Evolutionary conservation across 1,140 invertebrate species (phyloP).

Genomic region (Trypoxylus dichotomus): DNA sequence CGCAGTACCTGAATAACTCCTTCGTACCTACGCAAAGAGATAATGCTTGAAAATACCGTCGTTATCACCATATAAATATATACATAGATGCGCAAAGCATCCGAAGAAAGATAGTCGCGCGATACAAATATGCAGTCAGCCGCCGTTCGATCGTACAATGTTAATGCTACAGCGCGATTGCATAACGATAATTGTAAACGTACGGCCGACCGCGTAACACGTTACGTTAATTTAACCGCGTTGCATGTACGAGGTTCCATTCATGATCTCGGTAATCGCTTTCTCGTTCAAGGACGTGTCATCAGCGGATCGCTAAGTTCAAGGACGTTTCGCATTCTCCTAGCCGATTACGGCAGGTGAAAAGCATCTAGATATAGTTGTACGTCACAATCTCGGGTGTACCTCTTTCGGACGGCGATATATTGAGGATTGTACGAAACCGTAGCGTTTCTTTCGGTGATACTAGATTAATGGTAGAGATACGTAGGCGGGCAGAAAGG

Average conservation of each 20-base stretch:
- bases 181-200: neutral
- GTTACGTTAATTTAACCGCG: slow-evolving; percentile 16
- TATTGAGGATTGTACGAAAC: neutral
- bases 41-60: no score
- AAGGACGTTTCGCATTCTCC: neutral
- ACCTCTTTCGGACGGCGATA: no score
- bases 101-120: no score
- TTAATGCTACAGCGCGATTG: neutral
- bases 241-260: neutral
- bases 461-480: no score
- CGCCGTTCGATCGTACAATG: no score
- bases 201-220: neutral
- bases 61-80: no score
- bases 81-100: no score
- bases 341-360: no score
- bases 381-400: no score
- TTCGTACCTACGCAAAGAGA: no score
- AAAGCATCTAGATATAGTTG: no score
- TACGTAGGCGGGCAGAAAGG: neutral
- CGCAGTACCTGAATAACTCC: no score
- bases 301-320: neutral
- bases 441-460: neutral
- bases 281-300: slow-evolving; percentile 29
- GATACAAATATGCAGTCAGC: neutral
- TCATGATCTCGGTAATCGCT: neutral